Evolutionary conservation across 2,888 invertebrate genomes (phyloP), one percentile per base, ranked within the genome.

Genomic region (Incurvaria masculella): DNA sequence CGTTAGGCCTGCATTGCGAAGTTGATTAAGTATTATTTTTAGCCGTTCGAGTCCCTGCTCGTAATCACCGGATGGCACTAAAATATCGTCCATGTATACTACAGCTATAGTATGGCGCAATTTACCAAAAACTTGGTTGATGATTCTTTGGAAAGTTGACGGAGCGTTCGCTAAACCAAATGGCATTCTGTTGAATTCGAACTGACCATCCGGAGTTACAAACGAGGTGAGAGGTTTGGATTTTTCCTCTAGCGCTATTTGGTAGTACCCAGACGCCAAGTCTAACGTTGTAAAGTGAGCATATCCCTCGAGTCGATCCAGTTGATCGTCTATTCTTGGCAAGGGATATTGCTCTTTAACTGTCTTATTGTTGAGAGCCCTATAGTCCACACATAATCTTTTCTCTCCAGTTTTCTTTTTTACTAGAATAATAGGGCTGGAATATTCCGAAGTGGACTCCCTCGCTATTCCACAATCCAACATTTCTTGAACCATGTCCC

Each of bases 101-200:
- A 56, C 20, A 1, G 53, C 53, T 21, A 21, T n/a, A 11, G 19
- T 48, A 21, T 45, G 40, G 18, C 42, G 20, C 33, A 55, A 21
- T 18, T 45, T 46, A 11, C 49, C 46, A 4, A 58, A 47, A 5
- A 57, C 47, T 11, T 47, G 33, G 33, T 59, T 57, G 51, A 63
- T 58, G 10, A 59, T 53, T 23, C 57, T 51, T 43, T 63, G 61
- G 47, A 62, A 66, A 2, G 57, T 55, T 4, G 56, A 52, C 14
- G 62, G 61, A 0, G 66, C 58, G 48, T 62, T 61, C 1, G 53
- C 44, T 2, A 66, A 53, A 8, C 62, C 64, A 47, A 65, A 69
- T 4, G 62, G 59, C 59, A 65, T 60, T 2, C 55, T 46, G 8
- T 58, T 53, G 45, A 56, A 63, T 51, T 66, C 60, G 44, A 49